A percentile compares a stretch with the other conserved stretches of the same genome.
Evolutionary conservation across 2,797 vertebrate species (phyloP).

Genomic region (Champsocephalus esox): DNA sequence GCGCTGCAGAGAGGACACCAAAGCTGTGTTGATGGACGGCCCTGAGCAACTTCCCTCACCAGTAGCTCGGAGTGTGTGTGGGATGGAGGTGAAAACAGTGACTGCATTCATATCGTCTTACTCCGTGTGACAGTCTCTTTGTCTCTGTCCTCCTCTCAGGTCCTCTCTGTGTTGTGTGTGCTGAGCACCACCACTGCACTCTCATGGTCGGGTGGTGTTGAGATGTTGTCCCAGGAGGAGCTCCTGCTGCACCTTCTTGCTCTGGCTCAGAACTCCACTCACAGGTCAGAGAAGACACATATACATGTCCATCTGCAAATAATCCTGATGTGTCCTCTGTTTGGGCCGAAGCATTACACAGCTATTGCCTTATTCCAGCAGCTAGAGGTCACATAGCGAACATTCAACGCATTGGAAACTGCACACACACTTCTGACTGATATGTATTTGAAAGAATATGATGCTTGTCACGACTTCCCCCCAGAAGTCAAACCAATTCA

Average conservation of each 20-base stretch:
- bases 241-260: constrained; percentile 87
- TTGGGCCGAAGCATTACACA: neutral
- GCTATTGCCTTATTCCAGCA: neutral
- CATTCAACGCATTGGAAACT: neutral
- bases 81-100: constrained; percentile 9
- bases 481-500: no score
- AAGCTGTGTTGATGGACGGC: constrained; percentile 68
- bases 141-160: constrained; percentile 74
- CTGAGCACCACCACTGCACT: constrained; percentile 81
- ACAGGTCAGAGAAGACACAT: constrained; percentile 84
- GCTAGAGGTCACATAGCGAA: neutral
- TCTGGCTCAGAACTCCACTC: constrained; percentile 76
- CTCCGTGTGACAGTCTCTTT: constrained; percentile 9
- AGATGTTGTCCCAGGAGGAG: constrained; percentile 79
- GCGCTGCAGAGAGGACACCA: constrained; percentile 66
- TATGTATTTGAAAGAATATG: neutral
- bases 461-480: neutral
- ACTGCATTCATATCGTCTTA: constrained; percentile 15
- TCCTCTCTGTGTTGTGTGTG: constrained; percentile 86
- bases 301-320: neutral
- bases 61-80: constrained; percentile 1
- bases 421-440: neutral
- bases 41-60: constrained; percentile 40
- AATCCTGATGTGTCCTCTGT: neutral
- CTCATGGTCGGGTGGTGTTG: constrained; percentile 76